Conservation (phyloP, 2,113 vertebrate genomes). For the Prunella himalayana region DNA sequence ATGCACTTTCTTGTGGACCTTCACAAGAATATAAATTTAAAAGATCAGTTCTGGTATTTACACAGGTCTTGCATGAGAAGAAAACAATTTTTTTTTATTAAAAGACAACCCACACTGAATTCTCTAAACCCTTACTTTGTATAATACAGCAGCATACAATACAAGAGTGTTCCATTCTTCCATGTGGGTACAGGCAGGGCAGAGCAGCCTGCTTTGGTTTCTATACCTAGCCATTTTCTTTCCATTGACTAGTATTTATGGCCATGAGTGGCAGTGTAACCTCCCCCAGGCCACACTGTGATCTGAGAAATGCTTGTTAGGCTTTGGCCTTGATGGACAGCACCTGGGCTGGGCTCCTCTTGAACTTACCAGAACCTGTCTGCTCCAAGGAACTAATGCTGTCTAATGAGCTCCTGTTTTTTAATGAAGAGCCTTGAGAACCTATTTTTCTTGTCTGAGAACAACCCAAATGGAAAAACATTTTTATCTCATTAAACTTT, state of each 20-base stretch:
- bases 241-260: background rate
- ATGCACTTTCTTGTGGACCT: background rate
- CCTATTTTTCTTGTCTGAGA: background rate
- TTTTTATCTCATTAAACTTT: background rate
- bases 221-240: rapidly evolving
- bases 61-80: too few relatives aligned
- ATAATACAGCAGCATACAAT: background rate
- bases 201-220: background rate
- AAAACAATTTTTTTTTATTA: background rate
- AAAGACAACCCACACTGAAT: background rate
- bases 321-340: background rate
- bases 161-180: background rate
- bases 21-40: background rate
- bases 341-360: background rate
- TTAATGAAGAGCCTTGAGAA: background rate
- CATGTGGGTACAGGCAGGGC: too few relatives aligned
- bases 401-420: background rate
- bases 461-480: background rate
- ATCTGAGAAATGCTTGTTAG: background rate
- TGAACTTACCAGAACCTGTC: background rate
- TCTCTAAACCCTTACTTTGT: background rate
- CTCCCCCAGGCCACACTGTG: too few relatives aligned
- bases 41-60: too few relatives aligned
- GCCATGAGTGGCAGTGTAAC: too few relatives aligned
- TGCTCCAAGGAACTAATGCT: background rate